Evolutionary conservation across 2,113 vertebrate genomes (phyloP), one percentile per base, ranked within the genome.

Genomic region (Casuarius casuarius): DNA sequence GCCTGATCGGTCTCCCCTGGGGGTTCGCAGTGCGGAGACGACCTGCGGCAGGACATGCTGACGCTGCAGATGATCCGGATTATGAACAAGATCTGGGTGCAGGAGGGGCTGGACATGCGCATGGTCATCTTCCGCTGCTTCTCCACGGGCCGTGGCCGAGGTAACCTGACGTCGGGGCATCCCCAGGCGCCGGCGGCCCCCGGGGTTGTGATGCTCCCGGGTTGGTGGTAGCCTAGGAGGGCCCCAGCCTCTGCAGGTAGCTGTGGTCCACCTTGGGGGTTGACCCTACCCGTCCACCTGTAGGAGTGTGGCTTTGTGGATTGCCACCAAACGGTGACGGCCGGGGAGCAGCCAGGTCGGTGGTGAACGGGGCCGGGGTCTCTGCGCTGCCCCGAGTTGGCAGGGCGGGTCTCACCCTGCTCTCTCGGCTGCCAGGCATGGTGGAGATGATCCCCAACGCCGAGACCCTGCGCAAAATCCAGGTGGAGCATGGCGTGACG

Each of bases 31-130:
- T 99, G 99, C 0, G 99, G 99, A 10, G 99, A 99, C 2, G 99
- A 99, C 97, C 98, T 99, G 91, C 98, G 99, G 49, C 99, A 99
- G 97, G 99, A 99, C 98, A 99, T 99, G 99, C 98, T 99, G 91
- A 99, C 99, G 1, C 98, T 99, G 97, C 99, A 99, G 98, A 98
- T 99, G 98, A 99, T 99, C 72, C 98, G 99, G 42, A 99, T 99
- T 97, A 99, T 99, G 99, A 99, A 99, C 98, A 99, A 99, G 97
- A 99, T 99, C 97, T 99, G 99, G 99, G 98, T 99, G 87, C 99
- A 99, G 97, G 99, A 99, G 92, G 99, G 99, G 52, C 97, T 99
- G 97, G 99, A 99, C 93, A 99, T 99, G 99, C 99, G 99, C 96
- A 99, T 99, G 99, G 99, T 99, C 94, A 99, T 99, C 92, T 99